Evolutionary conservation across 2,797 vertebrate genomes (phyloP), one percentile per base, ranked within the genome.

Genomic region (Dryobates pubescens): DNA sequence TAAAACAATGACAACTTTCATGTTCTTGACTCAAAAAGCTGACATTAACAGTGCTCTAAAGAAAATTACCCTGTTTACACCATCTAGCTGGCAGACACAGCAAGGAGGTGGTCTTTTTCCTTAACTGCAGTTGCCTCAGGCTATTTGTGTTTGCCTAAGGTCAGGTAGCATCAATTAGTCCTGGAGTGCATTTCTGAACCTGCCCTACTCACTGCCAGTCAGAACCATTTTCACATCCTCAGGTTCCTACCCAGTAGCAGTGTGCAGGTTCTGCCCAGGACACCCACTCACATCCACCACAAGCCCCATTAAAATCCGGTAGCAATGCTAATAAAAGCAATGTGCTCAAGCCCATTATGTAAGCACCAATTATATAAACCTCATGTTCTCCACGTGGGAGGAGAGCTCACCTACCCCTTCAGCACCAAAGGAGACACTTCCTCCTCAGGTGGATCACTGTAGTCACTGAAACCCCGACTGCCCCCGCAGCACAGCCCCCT

Each of bases 341-440:
- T 9, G 61, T 36, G 82, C 85, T 74, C 22, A 74, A 71, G 49
- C 24, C 45, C 72, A 61, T 94, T 80, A 88, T 34, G 58, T n/a
- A 92, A 92, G 85, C 36, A 22, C 51, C 78, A 82, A 29, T 67
- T 78, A 72, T 84, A 76, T 41, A 79, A 88, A 85, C 6, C 73
- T 23, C 3, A 3, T 1, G 7, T 53, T 74, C 61, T 70, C 19
- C 11, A 34, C 32, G 0, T 1, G 17, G 20, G 58, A 75, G 13
- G 23, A 51, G 23, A 51, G 47, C 47, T 49, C 75, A 49, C 64
- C 70, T 36, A 53, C 59, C 43, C 2, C 59, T 29, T 22, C 58
- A 24, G 64, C 58, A 18, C 57, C 74, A 6, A 34, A 17, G 8
- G 13, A 36, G 0, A 22, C 77, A 14, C 78, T 86, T 93, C 82